Evolutionary conservation across 2,113 vertebrate genomes (phyloP).

Genomic region (Cacatua alba): DNA sequence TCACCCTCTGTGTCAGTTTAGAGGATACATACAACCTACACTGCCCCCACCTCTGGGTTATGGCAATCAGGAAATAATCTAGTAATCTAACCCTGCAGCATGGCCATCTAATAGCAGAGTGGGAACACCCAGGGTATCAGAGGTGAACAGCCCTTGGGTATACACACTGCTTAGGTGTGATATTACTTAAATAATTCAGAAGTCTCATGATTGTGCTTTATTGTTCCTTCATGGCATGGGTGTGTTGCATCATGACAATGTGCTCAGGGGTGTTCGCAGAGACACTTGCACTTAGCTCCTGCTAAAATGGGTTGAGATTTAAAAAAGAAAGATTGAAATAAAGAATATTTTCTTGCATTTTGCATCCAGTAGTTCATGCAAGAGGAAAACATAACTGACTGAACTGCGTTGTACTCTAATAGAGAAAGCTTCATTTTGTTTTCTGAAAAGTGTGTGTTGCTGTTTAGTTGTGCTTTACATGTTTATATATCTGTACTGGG

Average conservation of each 20-base stretch:
- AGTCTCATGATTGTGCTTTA: background rate
- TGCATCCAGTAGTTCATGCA: background rate
- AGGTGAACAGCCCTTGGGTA: background rate
- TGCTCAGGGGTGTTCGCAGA: background rate
- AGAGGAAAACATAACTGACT: background rate
- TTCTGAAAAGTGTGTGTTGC: background rate
- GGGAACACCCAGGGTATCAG: conserved; percentile 29
- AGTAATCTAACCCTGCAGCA: background rate
- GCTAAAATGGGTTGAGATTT: background rate
- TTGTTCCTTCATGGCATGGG: background rate
- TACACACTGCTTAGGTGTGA: background rate
- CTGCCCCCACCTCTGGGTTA: background rate
- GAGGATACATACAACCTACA: background rate
- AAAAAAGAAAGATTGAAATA: background rate
- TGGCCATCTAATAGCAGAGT: background rate
- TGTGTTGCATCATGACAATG: background rate
- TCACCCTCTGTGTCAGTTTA: background rate
- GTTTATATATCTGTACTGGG: background rate
- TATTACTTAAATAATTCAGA: background rate
- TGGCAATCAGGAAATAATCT: background rate
- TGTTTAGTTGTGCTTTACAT: background rate
- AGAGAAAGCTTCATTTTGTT: background rate
- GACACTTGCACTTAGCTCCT: background rate
- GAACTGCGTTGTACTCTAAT: background rate
- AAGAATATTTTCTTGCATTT: background rate